Evolutionary conservation across 2,888 invertebrate species (phyloP).

Genomic region (Aromia moschata): DNA sequence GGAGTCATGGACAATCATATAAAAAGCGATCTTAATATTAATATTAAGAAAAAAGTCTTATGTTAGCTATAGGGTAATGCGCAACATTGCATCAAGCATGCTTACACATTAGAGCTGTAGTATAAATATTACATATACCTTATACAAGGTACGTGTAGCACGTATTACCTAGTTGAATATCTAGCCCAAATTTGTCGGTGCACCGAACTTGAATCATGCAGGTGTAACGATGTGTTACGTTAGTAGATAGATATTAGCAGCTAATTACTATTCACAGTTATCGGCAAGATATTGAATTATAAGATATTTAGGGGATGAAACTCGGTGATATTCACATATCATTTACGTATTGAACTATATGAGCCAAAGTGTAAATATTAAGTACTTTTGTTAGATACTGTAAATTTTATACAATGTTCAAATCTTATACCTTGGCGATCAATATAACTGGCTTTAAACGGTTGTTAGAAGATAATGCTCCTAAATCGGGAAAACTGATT

Average conservation of each 20-base stretch:
- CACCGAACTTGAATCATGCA: no score
- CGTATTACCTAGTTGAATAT: slow-evolving; percentile 7
- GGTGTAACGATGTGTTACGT: no score
- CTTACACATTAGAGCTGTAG: slow-evolving; percentile 39
- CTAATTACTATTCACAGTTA: no score
- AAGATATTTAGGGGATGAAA: slow-evolving; percentile 29
- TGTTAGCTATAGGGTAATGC: slow-evolving; percentile 57
- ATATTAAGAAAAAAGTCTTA: slow-evolving; percentile 55
- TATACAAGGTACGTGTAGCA: background rate
- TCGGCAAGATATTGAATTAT: slow-evolving; percentile 20
- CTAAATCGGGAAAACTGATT: no score
- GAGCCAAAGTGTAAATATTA: slow-evolving; percentile 57
- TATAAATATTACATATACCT: slow-evolving; percentile 4
- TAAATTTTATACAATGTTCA: slow-evolving; percentile 48
- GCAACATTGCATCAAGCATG: slow-evolving; percentile 53
- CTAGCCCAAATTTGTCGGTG: no score
- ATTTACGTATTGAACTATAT: slow-evolving; percentile 47
- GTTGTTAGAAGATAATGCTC: slow-evolving; percentile 6
- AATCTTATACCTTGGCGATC: slow-evolving; percentile 46
- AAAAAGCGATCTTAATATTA: slow-evolving; percentile 49
- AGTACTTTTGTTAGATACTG: slow-evolving; percentile 51
- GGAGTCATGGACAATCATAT: slow-evolving; percentile 62
- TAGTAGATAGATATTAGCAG: no score
- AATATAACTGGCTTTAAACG: slow-evolving; percentile 37
- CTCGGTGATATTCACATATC: slow-evolving; percentile 51